phyloP scores from a whole-genome alignment of 2,113 vertebrate species.

The Poecile atricapillus region DNA sequence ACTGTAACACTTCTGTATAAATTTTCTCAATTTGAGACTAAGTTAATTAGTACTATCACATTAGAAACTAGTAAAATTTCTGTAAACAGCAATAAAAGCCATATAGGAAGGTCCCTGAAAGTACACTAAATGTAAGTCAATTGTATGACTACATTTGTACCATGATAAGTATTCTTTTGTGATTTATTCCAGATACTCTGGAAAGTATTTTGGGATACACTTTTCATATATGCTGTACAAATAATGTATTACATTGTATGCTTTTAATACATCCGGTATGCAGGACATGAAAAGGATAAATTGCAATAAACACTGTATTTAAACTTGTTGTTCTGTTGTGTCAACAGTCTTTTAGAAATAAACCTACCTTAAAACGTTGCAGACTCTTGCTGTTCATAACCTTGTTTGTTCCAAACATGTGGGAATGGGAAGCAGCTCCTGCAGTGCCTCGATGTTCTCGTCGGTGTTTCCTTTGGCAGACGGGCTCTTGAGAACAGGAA shows the following conservation, averaged over 20 bases:
- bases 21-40: neutral
- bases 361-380: neutral
- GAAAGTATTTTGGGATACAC: constrained; percentile 50
- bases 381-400: neutral
- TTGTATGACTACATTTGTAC: constrained; percentile 44
- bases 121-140: constrained; percentile 25
- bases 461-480: constrained; percentile 74
- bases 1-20: neutral
- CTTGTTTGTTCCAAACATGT: neutral
- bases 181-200: constrained; percentile 17
- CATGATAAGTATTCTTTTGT: constrained; percentile 4
- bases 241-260: neutral
- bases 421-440: constrained; percentile 43
- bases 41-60: neutral
- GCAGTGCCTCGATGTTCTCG: constrained; percentile 58
- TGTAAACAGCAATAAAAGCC: neutral
- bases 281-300: neutral
- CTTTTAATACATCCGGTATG: constrained; percentile 33
- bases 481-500: constrained; percentile 70
- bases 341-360: neutral
- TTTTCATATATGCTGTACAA: constrained; percentile 30
- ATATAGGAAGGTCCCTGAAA: neutral
- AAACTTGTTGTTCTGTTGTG: neutral
- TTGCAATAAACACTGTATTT: constrained; percentile 29
- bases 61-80: neutral